Conservation (phyloP, 2,113 vertebrate genomes). For the Hemichromis elongatus region DNA sequence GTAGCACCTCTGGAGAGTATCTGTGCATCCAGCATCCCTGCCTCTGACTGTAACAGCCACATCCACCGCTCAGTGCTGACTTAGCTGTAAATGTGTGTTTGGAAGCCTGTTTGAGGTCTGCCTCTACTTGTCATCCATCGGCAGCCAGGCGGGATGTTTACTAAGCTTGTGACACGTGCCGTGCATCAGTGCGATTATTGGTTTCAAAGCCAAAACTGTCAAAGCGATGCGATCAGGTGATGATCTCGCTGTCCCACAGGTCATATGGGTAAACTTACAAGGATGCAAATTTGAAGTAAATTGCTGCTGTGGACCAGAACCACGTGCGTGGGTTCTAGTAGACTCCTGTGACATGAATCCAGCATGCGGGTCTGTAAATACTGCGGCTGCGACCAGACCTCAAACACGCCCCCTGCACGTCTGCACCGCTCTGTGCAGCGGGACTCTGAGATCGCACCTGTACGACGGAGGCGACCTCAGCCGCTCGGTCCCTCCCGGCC, state of each 20-base stretch:
- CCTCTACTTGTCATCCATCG: not conserved
- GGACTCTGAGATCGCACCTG: not conserved
- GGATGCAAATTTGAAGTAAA: not conserved
- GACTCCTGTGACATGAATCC: not conserved
- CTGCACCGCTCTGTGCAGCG: not conserved
- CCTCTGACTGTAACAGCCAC: not conserved
- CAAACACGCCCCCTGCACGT: not conserved
- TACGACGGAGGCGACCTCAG: not conserved
- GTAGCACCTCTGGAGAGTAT: conserved; percentile 18
- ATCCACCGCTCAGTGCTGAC: not conserved
- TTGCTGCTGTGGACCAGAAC: not conserved
- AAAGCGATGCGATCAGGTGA: not conserved
- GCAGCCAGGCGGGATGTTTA: not conserved
- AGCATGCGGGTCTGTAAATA: not conserved
- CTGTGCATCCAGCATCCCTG: not conserved
- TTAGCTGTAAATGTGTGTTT: not conserved
- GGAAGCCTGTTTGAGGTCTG: not conserved
- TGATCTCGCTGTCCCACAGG: not conserved
- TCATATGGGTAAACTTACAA: not conserved
- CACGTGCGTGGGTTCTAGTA: not conserved
- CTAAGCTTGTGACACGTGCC: not conserved
- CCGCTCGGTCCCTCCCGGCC: not conserved
- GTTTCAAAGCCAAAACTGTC: not conserved
- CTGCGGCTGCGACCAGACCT: not conserved
- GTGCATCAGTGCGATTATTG: not conserved